These are phyloP conservation scores for Crocidura indochinensis DNA, from an alignment of 2,797 vertebrate species.

Conservation along the genomic window DNA sequence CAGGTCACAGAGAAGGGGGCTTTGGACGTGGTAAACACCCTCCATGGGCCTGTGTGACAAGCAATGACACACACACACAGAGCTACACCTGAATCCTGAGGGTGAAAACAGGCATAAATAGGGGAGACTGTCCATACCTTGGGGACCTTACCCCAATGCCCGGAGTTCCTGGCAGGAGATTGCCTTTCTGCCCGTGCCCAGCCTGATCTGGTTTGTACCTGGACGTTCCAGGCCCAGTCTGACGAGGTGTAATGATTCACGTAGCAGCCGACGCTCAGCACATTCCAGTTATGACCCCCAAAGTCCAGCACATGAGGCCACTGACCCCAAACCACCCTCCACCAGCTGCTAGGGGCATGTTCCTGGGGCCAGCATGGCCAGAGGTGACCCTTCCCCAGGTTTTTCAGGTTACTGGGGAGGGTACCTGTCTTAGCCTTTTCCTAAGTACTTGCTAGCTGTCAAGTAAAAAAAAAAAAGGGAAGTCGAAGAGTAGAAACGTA, in stretches of 20 bases:
- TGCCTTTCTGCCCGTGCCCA: slow-evolving; percentile 50
- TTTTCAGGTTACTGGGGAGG: background rate
- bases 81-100: background rate
- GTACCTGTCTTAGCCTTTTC: background rate
- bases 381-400: background rate
- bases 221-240: slow-evolving; percentile 54
- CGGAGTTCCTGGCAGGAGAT: background rate
- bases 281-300: slow-evolving; percentile 74
- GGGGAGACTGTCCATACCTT: background rate
- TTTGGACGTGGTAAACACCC: background rate
- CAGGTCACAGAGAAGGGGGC: background rate
- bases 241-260: slow-evolving; percentile 84
- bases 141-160: background rate
- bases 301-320: slow-evolving; percentile 34
- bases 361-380: background rate
- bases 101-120: background rate
- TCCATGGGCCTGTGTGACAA: background rate
- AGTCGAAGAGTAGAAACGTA: background rate
- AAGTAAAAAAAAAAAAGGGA: background rate
- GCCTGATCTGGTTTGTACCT: slow-evolving; percentile 77
- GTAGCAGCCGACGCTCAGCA: slow-evolving; percentile 47
- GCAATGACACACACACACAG: background rate
- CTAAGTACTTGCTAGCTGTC: background rate
- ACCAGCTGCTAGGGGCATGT: background rate
- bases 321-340: slow-evolving; percentile 31